A percentile compares a stretch with the other conserved stretches of the same genome.
Evolutionary conservation across 2,797 vertebrate genomes (phyloP).

Genomic region (Oreortyx pictus): DNA sequence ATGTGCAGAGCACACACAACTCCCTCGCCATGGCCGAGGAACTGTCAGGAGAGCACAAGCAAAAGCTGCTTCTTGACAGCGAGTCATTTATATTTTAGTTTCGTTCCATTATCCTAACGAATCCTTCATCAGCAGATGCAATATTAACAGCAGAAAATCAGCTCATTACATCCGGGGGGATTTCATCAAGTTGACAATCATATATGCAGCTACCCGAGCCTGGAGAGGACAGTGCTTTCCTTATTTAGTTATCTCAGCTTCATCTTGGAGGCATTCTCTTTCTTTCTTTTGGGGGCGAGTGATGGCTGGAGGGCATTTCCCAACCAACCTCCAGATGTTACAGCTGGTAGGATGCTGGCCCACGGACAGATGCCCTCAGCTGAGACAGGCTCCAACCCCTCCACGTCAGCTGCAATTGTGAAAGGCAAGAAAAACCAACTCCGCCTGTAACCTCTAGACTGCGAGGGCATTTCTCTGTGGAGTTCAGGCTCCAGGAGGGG

Average conservation of each 20-base stretch:
- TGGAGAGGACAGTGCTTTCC: conserved; percentile 88
- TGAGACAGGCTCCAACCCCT: conserved; percentile 82
- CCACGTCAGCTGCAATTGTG: conserved; percentile 88
- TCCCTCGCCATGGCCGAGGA: conserved; percentile 75
- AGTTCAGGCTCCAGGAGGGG: not conserved
- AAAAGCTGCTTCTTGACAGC: conserved; percentile 99
- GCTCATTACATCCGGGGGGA: conserved; percentile 99
- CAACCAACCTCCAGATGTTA: conserved; percentile 88
- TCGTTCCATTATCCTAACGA: conserved; percentile 99
- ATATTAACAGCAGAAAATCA: conserved; percentile 99
- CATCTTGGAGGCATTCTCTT: conserved; percentile 49
- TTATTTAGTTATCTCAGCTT: conserved; percentile 83
- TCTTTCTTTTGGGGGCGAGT: not conserved
- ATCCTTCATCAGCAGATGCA: conserved; percentile 99
- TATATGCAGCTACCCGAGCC: conserved; percentile 90
- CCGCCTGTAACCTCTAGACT: conserved; percentile 21
- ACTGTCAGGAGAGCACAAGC: conserved; percentile 98
- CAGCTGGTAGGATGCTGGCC: conserved; percentile 91
- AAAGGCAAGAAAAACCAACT: not conserved
- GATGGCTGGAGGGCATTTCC: conserved; percentile 81
- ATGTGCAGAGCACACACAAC: not conserved
- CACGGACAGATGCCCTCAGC: conserved; percentile 81
- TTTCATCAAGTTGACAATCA: conserved; percentile 99
- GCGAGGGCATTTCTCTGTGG: not conserved
- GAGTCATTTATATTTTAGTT: conserved; percentile 99